Evolutionary conservation across 2,888 invertebrate species (phyloP), one percentile per base, ranked within the genome.

Genomic region (Pheosia tremula): DNA sequence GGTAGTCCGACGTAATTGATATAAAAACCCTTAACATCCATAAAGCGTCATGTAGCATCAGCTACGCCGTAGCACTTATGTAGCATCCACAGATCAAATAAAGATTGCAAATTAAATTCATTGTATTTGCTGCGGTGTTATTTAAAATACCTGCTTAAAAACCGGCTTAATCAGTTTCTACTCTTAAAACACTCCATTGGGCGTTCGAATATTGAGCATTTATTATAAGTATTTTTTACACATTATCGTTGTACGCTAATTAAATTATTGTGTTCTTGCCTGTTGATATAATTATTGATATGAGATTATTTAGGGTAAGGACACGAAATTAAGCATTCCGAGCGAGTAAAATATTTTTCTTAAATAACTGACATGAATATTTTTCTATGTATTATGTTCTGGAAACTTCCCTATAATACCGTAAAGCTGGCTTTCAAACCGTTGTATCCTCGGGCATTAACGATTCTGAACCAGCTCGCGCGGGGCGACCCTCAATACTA

Each of bases 61-160:
- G 78, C 82, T 82, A 80, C 82, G 74, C 38, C 78, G 83, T 82
- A 82, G 82, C 81, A 81, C 81, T 75, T 79, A 74, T 70, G 50
- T 66, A 68, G 69, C 70, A 71, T 69, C 69, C 69, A 65, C 70
- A 63, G 66, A 69, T 74, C 72, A 72, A 74, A 74, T 69, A 73
- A 68, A 75, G 69, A 75, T 78, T 24, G 72, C 68, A 61, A n/a
- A 41, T 8, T 8, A 0, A 47, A 47, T 47, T 47, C 47, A 43
- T 43, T 43, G 43, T 9, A 43, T 10, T 43, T 43, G 43, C 43
- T 43, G 9, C 9, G 39, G 39, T 39, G 7, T 1, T 5, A 7
- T 39, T 5, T 39, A 39, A 24, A 24, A 1, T 24, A 24, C 24
- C 24, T 24, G 24, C 24, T 24, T 24, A 24, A 24, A 24, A 24